phyloP scores from a whole-genome alignment of 2,888 invertebrate genomes.

The Pegoplata infirma region DNA sequence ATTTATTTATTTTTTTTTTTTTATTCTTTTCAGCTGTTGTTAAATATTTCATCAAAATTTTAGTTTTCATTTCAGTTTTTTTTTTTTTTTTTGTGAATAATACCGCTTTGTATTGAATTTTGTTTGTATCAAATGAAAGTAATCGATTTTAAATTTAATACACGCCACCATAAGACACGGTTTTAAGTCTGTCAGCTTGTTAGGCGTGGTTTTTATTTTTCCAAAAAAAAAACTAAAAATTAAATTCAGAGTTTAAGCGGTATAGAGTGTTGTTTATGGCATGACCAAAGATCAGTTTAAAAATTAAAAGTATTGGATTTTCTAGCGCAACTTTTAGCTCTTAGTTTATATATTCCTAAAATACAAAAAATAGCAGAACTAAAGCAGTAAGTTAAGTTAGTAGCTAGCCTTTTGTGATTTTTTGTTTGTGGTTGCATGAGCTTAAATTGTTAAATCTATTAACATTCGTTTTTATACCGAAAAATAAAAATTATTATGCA shows the following conservation, averaged over 20 bases:
- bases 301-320: neutral
- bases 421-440: slow-evolving; percentile 23
- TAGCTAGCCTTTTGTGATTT: neutral
- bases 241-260: neutral
- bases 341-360: neutral
- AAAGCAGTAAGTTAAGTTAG: neutral
- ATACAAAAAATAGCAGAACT: slow-evolving; percentile 23
- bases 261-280: slow-evolving; percentile 37
- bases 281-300: slow-evolving; percentile 46
- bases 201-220: slow-evolving; percentile 25
- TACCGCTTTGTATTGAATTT: neutral
- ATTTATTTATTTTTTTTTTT: no score
- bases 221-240: neutral
- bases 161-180: neutral
- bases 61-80: neutral
- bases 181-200: neutral
- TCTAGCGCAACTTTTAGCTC: neutral
- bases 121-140: slow-evolving; percentile 34
- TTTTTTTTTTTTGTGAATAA: no score
- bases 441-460: slow-evolving; percentile 42
- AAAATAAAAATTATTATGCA: slow-evolving; percentile 45
- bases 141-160: slow-evolving; percentile 13
- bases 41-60: neutral
- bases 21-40: no score
- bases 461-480: slow-evolving; percentile 30